Evolutionary conservation across 2,888 invertebrate genomes (phyloP).

Genomic region (Pterostichus niger): DNA sequence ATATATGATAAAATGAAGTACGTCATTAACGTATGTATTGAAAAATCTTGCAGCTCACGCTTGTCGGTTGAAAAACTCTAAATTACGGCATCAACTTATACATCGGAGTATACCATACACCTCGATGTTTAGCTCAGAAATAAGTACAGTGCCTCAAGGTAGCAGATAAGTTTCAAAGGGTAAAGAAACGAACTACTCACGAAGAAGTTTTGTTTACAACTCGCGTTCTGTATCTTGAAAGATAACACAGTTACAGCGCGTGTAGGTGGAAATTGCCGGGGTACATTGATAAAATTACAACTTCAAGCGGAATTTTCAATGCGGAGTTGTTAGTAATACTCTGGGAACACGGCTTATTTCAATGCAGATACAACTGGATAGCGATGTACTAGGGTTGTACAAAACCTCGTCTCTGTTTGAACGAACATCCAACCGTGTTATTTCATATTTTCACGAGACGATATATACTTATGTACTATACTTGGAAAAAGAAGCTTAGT

Average conservation of each 20-base stretch:
- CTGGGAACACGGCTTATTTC: conserved; percentile 14
- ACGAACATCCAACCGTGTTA: background rate
- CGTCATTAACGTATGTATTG: too few species aligned
- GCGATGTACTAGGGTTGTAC: background rate
- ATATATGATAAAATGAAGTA: too few species aligned
- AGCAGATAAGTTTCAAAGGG: conserved; percentile 11
- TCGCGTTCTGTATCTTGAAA: conserved; percentile 10
- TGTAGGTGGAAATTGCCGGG: conserved; percentile 45
- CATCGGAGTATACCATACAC: background rate
- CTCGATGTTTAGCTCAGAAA: background rate
- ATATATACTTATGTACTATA: background rate
- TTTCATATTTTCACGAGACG: background rate
- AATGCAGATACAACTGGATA: conserved; percentile 17
- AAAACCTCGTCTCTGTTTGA: background rate
- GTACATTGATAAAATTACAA: conserved; percentile 59
- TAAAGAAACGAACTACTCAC: conserved; percentile 9
- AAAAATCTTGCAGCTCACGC: too few species aligned
- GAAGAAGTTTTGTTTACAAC: conserved; percentile 52
- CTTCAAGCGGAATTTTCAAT: conserved; percentile 61
- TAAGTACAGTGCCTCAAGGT: background rate
- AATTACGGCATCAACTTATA: too few species aligned
- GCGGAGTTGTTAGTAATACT: conserved; percentile 38
- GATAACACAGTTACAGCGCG: conserved; percentile 53
- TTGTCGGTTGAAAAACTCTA: too few species aligned
- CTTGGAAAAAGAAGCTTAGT: background rate